Percentiles rank a stretch among this genome's conserved stretches.
These are phyloP conservation scores for Eonycteris spelaea DNA, from an alignment of 2,113 vertebrate species.

Conservation along the genomic window DNA sequence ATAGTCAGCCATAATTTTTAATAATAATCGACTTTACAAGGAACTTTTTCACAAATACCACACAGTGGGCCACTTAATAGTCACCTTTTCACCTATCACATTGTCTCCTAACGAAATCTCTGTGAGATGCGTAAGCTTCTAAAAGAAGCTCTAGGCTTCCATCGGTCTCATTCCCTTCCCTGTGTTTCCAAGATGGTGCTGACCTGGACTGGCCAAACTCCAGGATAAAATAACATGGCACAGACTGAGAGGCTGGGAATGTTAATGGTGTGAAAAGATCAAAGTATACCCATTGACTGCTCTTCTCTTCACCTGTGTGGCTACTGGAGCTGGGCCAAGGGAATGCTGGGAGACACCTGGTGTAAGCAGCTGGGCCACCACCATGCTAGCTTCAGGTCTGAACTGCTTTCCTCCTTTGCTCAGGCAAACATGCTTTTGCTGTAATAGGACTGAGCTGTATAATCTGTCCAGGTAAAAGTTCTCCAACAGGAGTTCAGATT, in stretches of 20 bases:
- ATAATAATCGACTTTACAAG: not conserved
- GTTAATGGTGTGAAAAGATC: not conserved
- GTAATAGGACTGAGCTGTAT: not conserved
- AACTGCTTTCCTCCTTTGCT: not conserved
- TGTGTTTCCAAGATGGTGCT: not conserved
- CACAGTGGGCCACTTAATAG: not conserved
- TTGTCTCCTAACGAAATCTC: not conserved
- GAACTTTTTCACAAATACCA: not conserved
- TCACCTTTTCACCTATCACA: not conserved
- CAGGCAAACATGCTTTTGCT: not conserved
- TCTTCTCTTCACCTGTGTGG: not conserved
- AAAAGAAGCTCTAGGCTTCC: not conserved
- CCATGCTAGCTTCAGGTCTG: not conserved
- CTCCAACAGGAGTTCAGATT: not conserved
- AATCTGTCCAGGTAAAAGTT: not conserved
- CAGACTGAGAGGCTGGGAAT: not conserved
- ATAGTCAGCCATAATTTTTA: not conserved
- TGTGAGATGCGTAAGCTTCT: not conserved
- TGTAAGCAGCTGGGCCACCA: not conserved
- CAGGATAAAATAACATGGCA: not conserved
- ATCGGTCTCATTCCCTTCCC: not conserved
- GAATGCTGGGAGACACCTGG: not conserved
- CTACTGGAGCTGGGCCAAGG: not conserved
- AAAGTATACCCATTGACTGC: not conserved
- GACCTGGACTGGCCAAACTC: not conserved